Evolutionary conservation across 2,888 invertebrate genomes (phyloP).

Genomic region (Rhaphigaster nebulosa): DNA sequence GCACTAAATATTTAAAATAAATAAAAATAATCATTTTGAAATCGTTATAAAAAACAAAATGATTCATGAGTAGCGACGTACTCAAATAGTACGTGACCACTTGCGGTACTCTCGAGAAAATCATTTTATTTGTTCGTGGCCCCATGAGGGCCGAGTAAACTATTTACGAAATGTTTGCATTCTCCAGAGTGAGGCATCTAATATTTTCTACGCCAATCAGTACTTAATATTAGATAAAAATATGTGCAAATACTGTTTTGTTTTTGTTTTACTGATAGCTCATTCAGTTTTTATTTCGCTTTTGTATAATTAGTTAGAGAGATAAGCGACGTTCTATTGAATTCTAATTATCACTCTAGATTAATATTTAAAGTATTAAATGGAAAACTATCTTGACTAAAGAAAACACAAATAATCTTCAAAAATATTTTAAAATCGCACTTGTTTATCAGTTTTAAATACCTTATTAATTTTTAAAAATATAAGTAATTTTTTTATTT

Average conservation of each 20-base stretch:
- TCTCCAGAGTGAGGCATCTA: background rate
- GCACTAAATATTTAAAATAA: too few relatives aligned
- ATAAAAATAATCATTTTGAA: too few relatives aligned
- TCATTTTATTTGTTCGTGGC: background rate
- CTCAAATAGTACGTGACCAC: background rate
- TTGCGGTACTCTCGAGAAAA: background rate
- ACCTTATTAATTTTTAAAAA: background rate
- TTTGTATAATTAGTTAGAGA: too few relatives aligned
- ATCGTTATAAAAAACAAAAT: too few relatives aligned
- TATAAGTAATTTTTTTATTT: too few relatives aligned
- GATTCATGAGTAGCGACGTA: too few relatives aligned
- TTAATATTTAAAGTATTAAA: background rate
- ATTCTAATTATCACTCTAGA: background rate
- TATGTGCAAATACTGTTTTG: background rate
- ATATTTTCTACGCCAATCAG: background rate
- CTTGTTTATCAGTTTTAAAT: background rate
- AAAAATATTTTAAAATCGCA: background rate
- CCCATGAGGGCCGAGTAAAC: background rate
- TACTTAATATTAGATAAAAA: background rate
- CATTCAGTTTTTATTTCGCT: background rate
- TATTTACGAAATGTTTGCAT: background rate
- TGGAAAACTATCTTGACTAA: background rate
- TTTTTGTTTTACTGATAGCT: background rate
- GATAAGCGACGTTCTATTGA: background rate
- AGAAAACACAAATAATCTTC: background rate